Percentiles rank a stretch among this genome's conserved stretches.
These are phyloP conservation scores for Bombycilla garrulus DNA, from an alignment of 2,113 vertebrate genomes.

Conservation along the genomic window DNA sequence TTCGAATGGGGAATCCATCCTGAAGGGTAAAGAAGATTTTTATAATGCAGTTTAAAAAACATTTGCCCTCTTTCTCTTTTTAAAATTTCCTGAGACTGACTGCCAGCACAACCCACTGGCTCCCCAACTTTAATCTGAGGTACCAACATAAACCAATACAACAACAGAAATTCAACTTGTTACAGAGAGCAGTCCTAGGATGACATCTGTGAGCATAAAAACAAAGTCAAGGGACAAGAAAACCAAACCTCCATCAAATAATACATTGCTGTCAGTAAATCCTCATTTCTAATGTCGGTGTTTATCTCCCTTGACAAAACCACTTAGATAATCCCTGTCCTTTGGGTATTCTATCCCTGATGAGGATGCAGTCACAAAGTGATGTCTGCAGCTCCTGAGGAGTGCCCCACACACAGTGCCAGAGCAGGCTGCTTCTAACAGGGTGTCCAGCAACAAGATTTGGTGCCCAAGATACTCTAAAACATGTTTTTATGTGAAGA, in stretches of 20 bases:
- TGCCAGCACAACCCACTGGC: neutral
- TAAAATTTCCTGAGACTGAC: neutral
- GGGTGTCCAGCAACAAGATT: neutral
- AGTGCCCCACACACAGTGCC: neutral
- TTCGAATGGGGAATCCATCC: slow-evolving; percentile 98
- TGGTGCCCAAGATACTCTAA: neutral
- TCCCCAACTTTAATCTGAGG: neutral
- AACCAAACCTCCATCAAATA: neutral
- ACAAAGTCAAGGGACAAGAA: neutral
- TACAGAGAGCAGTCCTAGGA: neutral
- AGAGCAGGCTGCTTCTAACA: neutral
- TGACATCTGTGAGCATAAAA: neutral
- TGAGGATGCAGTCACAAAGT: neutral
- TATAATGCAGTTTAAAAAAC: neutral
- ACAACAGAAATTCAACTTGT: neutral
- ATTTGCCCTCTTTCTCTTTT: neutral
- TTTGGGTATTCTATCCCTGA: neutral
- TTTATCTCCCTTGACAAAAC: neutral
- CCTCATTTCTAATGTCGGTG: neutral
- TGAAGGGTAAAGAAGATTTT: slow-evolving; percentile 54
- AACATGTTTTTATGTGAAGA: neutral
- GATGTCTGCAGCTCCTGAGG: neutral
- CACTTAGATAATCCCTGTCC: neutral
- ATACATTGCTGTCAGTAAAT: neutral
- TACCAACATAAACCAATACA: neutral